These are phyloP conservation scores for Morus bassanus DNA, from an alignment of 2,797 vertebrate genomes.

Conservation along the genomic window DNA sequence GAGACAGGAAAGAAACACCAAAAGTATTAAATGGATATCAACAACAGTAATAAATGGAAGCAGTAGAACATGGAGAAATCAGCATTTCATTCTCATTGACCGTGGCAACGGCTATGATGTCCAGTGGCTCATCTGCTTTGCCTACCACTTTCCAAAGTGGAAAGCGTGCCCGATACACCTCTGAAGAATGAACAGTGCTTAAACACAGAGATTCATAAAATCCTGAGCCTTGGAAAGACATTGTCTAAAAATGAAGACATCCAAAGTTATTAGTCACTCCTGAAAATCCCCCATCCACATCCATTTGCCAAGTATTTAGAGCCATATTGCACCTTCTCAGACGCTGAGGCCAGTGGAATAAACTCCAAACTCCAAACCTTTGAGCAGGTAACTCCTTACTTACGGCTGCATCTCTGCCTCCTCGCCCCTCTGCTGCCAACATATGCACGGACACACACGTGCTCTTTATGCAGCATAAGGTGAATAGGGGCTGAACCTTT, in stretches of 20 bases:
- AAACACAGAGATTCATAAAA: neutral
- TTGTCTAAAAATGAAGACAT: neutral
- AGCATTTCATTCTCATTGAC: neutral
- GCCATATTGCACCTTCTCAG: neutral
- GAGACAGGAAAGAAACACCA: neutral
- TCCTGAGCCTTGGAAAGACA: neutral
- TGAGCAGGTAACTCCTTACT: rapidly evolving
- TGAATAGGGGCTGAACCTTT: neutral
- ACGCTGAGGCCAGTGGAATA: rapidly evolving
- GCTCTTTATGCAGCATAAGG: neutral
- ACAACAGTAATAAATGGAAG: neutral
- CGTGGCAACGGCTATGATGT: neutral
- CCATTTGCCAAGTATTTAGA: neutral
- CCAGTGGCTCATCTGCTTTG: neutral
- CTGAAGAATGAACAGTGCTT: neutral
- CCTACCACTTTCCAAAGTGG: neutral
- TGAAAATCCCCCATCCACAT: neutral
- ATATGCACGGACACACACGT: rapidly evolving
- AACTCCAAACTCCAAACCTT: neutral
- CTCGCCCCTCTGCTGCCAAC: neutral
- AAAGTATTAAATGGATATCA: neutral
- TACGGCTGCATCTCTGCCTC: neutral
- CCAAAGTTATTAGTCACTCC: neutral
- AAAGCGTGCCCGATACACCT: rapidly evolving
- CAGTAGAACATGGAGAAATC: neutral